Conservation (phyloP, 2,113 vertebrate species). For the Turnix velox region DNA sequence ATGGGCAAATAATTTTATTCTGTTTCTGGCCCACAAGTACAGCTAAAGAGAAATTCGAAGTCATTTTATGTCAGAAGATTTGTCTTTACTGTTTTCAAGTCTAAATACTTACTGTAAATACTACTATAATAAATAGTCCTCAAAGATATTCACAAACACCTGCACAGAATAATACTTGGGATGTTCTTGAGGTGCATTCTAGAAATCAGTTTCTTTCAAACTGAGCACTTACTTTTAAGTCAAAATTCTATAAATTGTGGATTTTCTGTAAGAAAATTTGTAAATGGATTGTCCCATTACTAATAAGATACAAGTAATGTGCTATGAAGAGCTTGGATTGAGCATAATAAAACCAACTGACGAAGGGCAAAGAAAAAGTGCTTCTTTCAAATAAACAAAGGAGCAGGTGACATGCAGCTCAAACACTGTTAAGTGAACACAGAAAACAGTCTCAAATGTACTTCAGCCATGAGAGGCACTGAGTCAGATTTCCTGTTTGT, state of each 20-base stretch:
- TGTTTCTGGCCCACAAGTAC: background rate
- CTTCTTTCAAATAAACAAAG: background rate
- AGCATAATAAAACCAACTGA: background rate
- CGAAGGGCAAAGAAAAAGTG: background rate
- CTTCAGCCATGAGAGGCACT: background rate
- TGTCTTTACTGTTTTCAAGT: background rate
- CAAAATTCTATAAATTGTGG: background rate
- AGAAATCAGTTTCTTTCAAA: background rate
- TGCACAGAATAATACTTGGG: background rate
- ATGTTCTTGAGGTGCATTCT: background rate
- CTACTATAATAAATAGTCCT: background rate
- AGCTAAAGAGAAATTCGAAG: background rate
- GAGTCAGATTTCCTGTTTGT: background rate
- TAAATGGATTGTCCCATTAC: background rate
- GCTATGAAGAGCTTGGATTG: background rate
- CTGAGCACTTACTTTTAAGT: background rate
- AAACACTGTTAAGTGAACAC: background rate
- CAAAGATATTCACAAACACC: background rate
- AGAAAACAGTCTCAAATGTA: background rate
- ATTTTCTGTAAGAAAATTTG: background rate
- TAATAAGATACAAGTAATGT: background rate
- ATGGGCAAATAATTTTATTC: background rate
- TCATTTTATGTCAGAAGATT: background rate
- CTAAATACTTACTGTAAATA: background rate
- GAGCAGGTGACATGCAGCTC: background rate